phyloP scores from a whole-genome alignment of 2,797 vertebrate species.

The Eulemur mongoz region DNA sequence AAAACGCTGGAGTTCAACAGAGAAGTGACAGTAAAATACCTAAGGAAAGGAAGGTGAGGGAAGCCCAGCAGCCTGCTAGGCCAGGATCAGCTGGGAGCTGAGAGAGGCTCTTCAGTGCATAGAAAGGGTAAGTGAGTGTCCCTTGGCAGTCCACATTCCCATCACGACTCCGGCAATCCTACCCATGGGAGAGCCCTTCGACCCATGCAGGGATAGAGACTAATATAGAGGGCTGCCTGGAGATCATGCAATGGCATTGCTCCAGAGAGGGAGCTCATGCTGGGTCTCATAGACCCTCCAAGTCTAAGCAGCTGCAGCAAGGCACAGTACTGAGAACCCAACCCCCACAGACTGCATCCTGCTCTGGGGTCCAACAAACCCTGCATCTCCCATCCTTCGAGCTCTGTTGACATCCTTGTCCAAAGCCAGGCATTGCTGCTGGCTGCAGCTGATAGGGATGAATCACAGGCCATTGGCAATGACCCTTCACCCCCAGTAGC shows the following conservation, averaged over 20 bases:
- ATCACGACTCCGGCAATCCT: background rate
- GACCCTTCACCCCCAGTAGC: background rate
- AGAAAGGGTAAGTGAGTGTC: background rate
- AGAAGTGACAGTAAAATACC: background rate
- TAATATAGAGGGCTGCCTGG: background rate
- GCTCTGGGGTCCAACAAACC: background rate
- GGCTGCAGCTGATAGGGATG: background rate
- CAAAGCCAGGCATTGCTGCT: background rate
- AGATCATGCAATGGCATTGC: background rate
- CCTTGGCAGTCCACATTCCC: background rate
- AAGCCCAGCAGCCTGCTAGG: background rate
- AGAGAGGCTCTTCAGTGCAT: background rate
- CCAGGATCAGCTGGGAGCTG: background rate
- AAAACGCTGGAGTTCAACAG: background rate
- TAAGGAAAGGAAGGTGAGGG: background rate
- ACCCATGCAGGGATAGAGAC: background rate
- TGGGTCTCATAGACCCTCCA: background rate
- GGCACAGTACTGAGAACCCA: background rate
- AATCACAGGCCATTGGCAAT: background rate
- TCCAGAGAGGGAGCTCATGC: background rate
- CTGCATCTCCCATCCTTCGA: background rate
- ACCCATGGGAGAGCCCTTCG: background rate
- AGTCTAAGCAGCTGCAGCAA: background rate
- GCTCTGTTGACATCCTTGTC: background rate
- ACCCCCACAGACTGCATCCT: background rate